Conservation (phyloP, 2,113 vertebrate genomes). For the Struthidea cinerea region DNA sequence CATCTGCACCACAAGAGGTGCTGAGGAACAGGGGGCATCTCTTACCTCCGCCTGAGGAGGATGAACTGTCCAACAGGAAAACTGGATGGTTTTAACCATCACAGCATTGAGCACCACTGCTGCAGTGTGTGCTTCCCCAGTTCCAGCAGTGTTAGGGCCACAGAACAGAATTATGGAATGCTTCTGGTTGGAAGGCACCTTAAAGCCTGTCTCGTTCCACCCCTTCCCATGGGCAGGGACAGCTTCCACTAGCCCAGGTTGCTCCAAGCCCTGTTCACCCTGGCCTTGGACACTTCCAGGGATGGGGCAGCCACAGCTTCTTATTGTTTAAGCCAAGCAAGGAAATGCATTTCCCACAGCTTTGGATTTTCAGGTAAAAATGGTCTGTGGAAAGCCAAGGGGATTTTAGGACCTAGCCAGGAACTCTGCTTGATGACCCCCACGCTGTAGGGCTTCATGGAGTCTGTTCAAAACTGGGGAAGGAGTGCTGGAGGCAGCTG, state of each 20-base stretch:
- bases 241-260: rapidly evolving
- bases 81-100: neutral
- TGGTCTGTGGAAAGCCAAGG: rapidly evolving
- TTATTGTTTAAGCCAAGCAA: neutral
- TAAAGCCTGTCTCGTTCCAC: neutral
- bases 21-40: neutral
- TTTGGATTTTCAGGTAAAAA: neutral
- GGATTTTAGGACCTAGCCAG: neutral
- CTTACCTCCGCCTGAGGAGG: neutral
- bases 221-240: neutral
- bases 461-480: neutral
- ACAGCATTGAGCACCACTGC: neutral
- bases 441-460: neutral
- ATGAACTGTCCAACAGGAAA: neutral
- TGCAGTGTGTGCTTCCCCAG: rapidly evolving
- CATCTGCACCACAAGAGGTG: neutral
- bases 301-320: neutral
- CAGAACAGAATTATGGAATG: neutral
- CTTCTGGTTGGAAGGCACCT: neutral
- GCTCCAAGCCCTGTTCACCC: neutral
- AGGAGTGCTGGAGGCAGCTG: neutral
- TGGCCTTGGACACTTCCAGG: neutral
- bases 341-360: neutral
- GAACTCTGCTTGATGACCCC: neutral
- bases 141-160: neutral